These are phyloP conservation scores for Anhinga anhinga DNA, from an alignment of 2,113 vertebrate genomes.

Conservation along the genomic window DNA sequence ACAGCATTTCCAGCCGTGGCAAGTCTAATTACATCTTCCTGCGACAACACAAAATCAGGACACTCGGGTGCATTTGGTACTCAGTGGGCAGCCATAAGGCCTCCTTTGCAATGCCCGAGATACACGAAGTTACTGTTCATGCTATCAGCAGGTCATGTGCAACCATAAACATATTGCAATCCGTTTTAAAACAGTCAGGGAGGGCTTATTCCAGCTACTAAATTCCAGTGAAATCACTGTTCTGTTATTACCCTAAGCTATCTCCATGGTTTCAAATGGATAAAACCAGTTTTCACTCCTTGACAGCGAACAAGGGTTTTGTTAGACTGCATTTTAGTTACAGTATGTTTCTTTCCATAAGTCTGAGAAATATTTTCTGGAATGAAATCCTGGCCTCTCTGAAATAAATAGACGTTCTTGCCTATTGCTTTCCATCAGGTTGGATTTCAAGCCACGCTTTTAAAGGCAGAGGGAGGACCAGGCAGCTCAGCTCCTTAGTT, in stretches of 20 bases:
- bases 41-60: background rate
- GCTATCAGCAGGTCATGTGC: background rate
- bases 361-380: background rate
- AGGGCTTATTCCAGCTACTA: background rate
- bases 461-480: background rate
- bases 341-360: background rate
- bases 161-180: background rate
- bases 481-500: background rate
- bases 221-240: background rate
- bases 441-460: background rate
- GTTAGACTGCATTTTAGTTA: background rate
- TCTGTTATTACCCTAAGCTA: background rate
- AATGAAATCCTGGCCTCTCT: background rate
- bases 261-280: background rate
- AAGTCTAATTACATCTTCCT: background rate
- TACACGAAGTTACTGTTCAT: background rate
- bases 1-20: background rate
- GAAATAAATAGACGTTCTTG: background rate
- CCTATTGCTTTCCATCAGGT: background rate
- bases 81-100: background rate
- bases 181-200: background rate
- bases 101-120: background rate
- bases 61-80: background rate
- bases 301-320: background rate
- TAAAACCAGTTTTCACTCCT: background rate